phyloP scores from a whole-genome alignment of 2,113 vertebrate species.

The Glareola pratincola region DNA sequence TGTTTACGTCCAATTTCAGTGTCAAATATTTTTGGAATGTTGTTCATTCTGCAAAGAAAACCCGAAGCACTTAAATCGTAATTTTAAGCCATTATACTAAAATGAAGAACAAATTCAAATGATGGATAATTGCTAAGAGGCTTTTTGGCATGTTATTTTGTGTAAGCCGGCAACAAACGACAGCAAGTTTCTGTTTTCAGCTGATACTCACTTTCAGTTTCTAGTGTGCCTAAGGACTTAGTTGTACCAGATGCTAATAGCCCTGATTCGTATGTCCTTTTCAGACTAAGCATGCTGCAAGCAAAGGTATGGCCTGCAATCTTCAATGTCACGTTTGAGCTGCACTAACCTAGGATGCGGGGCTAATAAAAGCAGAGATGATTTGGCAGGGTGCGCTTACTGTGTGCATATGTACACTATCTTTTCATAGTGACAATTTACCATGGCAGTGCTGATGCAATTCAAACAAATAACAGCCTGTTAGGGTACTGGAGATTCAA shows the following conservation, averaged over 20 bases:
- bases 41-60: conserved; percentile 27
- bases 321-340: neutral
- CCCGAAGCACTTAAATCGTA: neutral
- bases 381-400: neutral
- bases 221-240: neutral
- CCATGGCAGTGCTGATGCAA: neutral
- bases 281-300: neutral
- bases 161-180: neutral
- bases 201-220: neutral
- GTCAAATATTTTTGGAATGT: conserved; percentile 34
- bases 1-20: conserved; percentile 1
- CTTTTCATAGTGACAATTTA: neutral
- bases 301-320: neutral
- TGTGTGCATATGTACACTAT: neutral
- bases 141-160: neutral
- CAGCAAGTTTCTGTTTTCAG: neutral
- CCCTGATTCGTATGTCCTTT: neutral
- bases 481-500: neutral
- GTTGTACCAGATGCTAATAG: neutral
- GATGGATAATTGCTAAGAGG: neutral
- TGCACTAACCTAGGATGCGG: neutral
- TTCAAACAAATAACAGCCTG: neutral
- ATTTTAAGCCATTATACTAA: neutral
- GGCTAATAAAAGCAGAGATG: neutral
- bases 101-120: neutral